Evolutionary conservation across 2,888 invertebrate genomes (phyloP), one percentile per base, ranked within the genome.

Genomic region (Ophion slaviceki): DNA sequence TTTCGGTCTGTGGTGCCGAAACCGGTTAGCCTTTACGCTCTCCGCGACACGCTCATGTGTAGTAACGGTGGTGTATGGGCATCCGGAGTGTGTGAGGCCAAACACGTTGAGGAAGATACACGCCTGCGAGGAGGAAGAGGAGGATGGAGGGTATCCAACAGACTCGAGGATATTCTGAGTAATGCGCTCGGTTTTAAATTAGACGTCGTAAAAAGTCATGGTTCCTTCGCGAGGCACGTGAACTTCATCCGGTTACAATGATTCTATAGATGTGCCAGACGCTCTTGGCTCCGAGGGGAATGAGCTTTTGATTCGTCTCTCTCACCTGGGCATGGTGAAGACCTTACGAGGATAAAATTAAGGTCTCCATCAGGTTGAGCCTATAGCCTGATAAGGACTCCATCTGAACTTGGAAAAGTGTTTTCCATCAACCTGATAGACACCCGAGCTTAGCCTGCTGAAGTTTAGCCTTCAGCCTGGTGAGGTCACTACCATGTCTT

Each of bases 151-250:
- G 70, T 86, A 84, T n/a, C 64, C 53, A 70, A 11, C 82, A 83
- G 82, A 75, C 72, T 64, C 71, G 77, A 82, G 79, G 74, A 79
- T 77, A 82, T 88, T 88, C 89, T 90, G 91, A 91, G 90, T 91
- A 91, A 90, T 89, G 88, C 88, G 88, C 89, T 90, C 89, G 90
- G 88, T 90, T 91, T 92, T 91, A 92, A 91, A 92, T 92, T 90
- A 91, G 89, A 90, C 89, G 88, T 90, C 91, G 90, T 90, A 91
- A 91, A 84, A 66, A 24, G 45, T 53, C 67, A 8, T 24, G 67
- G 53, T 64, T 70, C 66, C 14, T 67, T 72, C 24, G 28, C 62
- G 64, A 53, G 66, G 45, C 76, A 71, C 80, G 80, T 80, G 59
- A 84, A 61, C 28, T 76, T 80, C 80, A 76, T 82, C 64, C 82